A percentile compares a stretch with the other conserved stretches of the same genome.
Evolutionary conservation across 2,797 vertebrate species (phyloP).

Genomic region (Lycodopsis pacificus): DNA sequence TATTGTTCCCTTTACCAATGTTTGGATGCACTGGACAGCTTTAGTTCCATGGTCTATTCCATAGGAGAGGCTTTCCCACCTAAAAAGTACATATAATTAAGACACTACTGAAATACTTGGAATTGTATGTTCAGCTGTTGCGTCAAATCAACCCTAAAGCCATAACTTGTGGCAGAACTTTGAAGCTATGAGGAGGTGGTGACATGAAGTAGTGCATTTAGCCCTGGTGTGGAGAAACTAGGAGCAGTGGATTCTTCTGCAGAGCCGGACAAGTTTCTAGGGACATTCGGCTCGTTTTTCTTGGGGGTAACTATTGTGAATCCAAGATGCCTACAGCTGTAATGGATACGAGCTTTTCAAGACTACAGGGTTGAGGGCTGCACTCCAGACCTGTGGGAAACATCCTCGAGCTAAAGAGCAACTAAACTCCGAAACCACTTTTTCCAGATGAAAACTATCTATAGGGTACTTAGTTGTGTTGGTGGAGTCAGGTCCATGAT

Average conservation of each 20-base stretch:
- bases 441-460: neutral
- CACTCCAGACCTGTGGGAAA: neutral
- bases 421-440: neutral
- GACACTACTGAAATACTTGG: neutral
- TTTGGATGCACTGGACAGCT: neutral
- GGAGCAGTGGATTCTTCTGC: neutral
- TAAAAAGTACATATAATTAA: neutral
- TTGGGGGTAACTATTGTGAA: neutral
- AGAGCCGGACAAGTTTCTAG: neutral
- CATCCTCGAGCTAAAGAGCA: neutral
- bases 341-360: neutral
- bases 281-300: neutral
- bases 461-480: neutral
- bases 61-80: neutral
- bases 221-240: neutral
- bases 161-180: neutral
- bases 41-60: neutral
- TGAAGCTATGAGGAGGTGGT: neutral
- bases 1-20: neutral
- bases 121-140: neutral
- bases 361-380: neutral
- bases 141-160: neutral
- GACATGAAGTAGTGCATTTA: neutral
- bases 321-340: neutral
- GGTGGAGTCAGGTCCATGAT: neutral